Conservation (phyloP, 2,888 invertebrate species). For the Sinopyrophorus schimmeli region DNA sequence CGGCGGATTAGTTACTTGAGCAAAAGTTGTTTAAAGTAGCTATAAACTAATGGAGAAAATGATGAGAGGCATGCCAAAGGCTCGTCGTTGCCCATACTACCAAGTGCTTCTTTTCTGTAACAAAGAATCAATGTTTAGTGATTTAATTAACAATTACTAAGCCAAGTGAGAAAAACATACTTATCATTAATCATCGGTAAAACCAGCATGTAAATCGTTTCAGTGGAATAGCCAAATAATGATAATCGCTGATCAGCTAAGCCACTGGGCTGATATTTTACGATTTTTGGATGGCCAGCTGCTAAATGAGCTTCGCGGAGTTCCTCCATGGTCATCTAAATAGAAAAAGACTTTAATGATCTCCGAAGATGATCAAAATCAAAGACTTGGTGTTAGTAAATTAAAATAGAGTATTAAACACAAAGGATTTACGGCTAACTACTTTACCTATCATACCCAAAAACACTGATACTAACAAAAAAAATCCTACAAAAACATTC, state of each 20-base stretch:
- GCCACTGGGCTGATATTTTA: conserved; percentile 59
- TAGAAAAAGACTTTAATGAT: no score
- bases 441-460: no score
- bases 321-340: conserved; percentile 81
- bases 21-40: conserved; percentile 98
- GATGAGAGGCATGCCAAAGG: conserved; percentile 95
- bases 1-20: conserved; percentile 99
- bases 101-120: conserved; percentile 92
- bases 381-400: no score
- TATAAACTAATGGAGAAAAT: conserved; percentile 93
- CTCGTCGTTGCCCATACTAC: conserved; percentile 99
- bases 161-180: conserved; percentile 40
- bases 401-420: no score
- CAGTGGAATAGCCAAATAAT: conserved; percentile 92
- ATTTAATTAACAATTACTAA: not conserved
- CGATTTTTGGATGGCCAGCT: conserved; percentile 47
- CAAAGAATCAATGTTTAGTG: no score
- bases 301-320: conserved; percentile 65
- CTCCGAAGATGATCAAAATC: no score
- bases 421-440: no score
- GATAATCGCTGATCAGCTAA: conserved; percentile 81
- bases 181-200: conserved; percentile 92
- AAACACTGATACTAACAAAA: no score
- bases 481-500: no score
- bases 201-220: conserved; percentile 91